Percentiles rank a stretch among this genome's conserved stretches.
These are phyloP conservation scores for Zygothrica quintamaculata DNA, from an alignment of 2,888 invertebrate species.

Conservation along the genomic window DNA sequence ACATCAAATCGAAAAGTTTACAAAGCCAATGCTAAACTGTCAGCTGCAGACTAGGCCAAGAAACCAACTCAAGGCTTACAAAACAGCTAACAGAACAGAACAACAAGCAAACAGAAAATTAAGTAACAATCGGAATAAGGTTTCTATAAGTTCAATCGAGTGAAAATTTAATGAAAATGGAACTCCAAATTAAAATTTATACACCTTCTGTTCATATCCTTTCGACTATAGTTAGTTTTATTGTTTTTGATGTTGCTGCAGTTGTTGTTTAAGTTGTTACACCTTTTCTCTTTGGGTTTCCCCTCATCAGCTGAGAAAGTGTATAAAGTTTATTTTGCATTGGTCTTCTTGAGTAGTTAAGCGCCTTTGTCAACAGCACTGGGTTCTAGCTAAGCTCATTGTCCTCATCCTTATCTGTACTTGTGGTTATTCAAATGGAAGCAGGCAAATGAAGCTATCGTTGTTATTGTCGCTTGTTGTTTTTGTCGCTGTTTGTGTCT, in stretches of 20 bases:
- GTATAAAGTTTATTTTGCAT: slow-evolving; percentile 43
- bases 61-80: slow-evolving; percentile 20
- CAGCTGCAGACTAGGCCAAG: slow-evolving; percentile 28
- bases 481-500: slow-evolving; percentile 47
- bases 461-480: slow-evolving; percentile 21
- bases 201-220: too few relatives aligned
- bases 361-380: slow-evolving; percentile 65
- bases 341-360: slow-evolving; percentile 61
- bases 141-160: slow-evolving; percentile 52
- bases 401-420: slow-evolving; percentile 37
- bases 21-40: slow-evolving; percentile 59
- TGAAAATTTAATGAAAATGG: slow-evolving; percentile 61
- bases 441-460: slow-evolving; percentile 13
- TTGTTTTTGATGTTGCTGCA: too few relatives aligned
- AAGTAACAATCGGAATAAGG: slow-evolving; percentile 14
- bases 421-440: slow-evolving; percentile 31
- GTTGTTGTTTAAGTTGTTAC: too few relatives aligned
- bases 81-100: slow-evolving; percentile 13
- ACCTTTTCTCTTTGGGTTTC: background rate
- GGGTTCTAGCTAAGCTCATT: slow-evolving; percentile 36
- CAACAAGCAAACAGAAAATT: slow-evolving; percentile 24
- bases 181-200: slow-evolving; percentile 52
- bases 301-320: background rate
- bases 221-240: slow-evolving; percentile 32
- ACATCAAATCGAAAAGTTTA: slow-evolving; percentile 59